Conservation (phyloP, 2,113 vertebrate genomes). For the Kryptolebias marmoratus region DNA sequence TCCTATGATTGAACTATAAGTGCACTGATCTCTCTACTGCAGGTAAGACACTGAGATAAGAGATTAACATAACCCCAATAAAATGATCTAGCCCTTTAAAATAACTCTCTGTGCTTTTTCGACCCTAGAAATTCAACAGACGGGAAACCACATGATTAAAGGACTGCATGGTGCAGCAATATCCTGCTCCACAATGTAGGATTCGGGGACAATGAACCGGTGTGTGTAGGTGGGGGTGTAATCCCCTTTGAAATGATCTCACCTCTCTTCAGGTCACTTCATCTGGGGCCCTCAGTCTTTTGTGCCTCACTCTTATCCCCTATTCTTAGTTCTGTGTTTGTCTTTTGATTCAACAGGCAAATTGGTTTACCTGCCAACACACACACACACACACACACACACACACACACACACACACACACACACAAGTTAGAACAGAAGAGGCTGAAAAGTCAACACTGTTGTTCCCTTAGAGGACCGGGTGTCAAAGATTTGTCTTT, state of each 20-base stretch:
- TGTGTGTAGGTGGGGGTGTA: conserved; percentile 30
- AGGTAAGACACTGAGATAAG: neutral
- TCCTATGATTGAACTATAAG: neutral
- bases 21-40: neutral
- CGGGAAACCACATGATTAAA: conserved; percentile 57
- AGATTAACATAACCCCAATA: conserved; percentile 3
- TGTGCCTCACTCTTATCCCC: conserved; percentile 48
- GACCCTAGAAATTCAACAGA: conserved; percentile 49
- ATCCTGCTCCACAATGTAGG: conserved; percentile 58
- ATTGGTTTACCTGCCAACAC: conserved; percentile 47
- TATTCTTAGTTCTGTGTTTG: conserved; percentile 64
- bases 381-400: conserved; percentile 19
- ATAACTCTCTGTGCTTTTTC: conserved; percentile 17
- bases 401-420: conserved; percentile 23
- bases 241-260: conserved; percentile 71
- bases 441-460: conserved; percentile 55
- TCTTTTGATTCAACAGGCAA: conserved; percentile 61
- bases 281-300: conserved; percentile 64
- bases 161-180: conserved; percentile 63
- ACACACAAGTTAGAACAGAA: conserved; percentile 38
- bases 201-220: conserved; percentile 51
- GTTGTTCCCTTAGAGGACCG: conserved; percentile 50
- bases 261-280: conserved; percentile 76
- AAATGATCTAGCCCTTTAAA: conserved; percentile 24
- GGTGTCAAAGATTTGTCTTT: conserved; percentile 63